phyloP scores from a whole-genome alignment of 2,888 invertebrate species.

The Rhimphoctona megacephalus region DNA sequence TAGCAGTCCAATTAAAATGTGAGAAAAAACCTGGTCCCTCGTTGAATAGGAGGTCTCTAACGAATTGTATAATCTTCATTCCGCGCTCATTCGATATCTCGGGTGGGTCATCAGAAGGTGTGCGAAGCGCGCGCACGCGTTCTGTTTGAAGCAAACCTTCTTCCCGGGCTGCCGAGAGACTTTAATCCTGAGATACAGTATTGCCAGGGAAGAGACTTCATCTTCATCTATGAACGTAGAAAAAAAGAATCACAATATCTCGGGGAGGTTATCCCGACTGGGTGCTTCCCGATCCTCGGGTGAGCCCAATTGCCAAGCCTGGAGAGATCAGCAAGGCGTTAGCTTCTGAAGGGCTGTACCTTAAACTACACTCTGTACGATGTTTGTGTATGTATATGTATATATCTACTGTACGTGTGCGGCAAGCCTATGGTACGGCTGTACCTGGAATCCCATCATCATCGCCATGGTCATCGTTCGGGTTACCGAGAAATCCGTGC shows the following conservation, averaged over 20 bases:
- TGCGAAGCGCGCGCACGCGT: conserved; percentile 39
- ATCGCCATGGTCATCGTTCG: conserved; percentile 66
- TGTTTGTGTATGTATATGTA: neutral
- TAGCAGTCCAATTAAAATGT: conserved; percentile 62
- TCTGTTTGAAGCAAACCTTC: conserved; percentile 38
- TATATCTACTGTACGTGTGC: neutral
- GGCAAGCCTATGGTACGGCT: conserved; percentile 19
- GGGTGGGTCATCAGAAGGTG: conserved; percentile 64
- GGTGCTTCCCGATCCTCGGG: conserved; percentile 51
- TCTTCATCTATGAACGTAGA: conserved; percentile 43
- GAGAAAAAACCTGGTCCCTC: conserved; percentile 18
- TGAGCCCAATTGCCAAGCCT: conserved; percentile 53
- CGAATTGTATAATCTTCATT: conserved; percentile 63
- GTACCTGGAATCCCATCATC: conserved; percentile 74
- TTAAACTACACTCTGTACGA: conserved; percentile 16
- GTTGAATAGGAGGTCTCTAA: conserved; percentile 38
- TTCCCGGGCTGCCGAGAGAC: conserved; percentile 14
- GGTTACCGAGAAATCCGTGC: conserved; percentile 70
- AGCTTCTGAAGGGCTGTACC: conserved; percentile 51
- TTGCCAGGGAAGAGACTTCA: conserved; percentile 45
- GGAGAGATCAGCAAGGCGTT: conserved; percentile 43
- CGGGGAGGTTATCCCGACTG: conserved; percentile 55
- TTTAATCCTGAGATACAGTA: conserved; percentile 26
- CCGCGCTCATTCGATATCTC: conserved; percentile 58
- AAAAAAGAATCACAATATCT: conserved; percentile 26